Evolutionary conservation across 2,797 vertebrate species (phyloP), one percentile per base, ranked within the genome.

Genomic region (Macropodus opercularis): DNA sequence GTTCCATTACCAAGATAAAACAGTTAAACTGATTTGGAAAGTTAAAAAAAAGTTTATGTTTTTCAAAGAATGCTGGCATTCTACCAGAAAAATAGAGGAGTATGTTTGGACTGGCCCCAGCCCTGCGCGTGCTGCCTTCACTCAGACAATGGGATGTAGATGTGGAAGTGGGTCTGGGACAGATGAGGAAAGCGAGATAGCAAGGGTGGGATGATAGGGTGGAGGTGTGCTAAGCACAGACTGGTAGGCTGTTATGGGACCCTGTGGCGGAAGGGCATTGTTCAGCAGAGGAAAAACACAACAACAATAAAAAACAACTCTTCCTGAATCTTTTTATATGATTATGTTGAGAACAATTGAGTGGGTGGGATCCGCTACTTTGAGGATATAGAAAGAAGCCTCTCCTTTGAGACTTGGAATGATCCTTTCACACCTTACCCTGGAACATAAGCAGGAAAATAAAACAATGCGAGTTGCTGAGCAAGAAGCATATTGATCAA

Each of bases 271-370:
- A 92, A 92, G 86, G 81, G 90, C 88, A 94, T 94, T 93, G 92
- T 93, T 92, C 89, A 63, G 69, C 80, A 79, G 70, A 90, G 90
- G 92, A 91, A 92, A 92, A 92, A 90, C 91, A 92, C 89, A 91
- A 92, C 89, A 93, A 93, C 89, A 93, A 92, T 92, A 90, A 91
- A 75, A 87, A 87, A 87, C 68, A 84, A 91, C 84, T 87, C 90
- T 91, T 91, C 90, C 91, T 85, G 88, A 90, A 93, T 91, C 87
- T 92, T 92, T 92, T 92, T 90, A 91, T 92, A 92, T 86, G 88
- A 92, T 92, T 89, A 87, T 87, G 87, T 75, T 1, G 85, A 91
- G 90, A 92, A 92, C 91, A 93, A 91, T 91, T 80, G 85, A 78
- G 85, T 80, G 83, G 86, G 88, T 85, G 89, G 86, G 89, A 88